Percentiles rank a stretch among this genome's conserved stretches.
Conservation (phyloP, 2,113 vertebrate species). For the Halichoerus grypus region DNA sequence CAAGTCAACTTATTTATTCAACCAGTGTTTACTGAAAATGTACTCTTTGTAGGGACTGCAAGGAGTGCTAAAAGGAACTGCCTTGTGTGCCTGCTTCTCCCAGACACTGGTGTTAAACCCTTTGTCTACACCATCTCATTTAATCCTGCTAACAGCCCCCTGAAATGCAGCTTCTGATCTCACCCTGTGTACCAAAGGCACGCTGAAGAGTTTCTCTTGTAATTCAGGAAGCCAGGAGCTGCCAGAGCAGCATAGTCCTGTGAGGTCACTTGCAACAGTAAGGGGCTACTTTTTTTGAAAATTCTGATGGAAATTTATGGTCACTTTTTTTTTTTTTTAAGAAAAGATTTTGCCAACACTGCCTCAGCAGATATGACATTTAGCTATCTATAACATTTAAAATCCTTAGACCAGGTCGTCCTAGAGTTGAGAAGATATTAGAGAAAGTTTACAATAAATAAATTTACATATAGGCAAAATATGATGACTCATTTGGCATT, state of each 20-base stretch:
- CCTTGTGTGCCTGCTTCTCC: background rate
- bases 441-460: background rate
- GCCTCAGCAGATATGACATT: background rate
- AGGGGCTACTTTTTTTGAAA: conserved; percentile 40
- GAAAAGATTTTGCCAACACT: background rate
- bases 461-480: background rate
- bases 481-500: background rate
- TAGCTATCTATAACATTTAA: background rate
- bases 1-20: background rate
- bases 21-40: conserved; percentile 28
- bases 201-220: background rate
- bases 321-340: background rate
- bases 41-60: background rate
- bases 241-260: background rate
- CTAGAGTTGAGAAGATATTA: conserved; percentile 1
- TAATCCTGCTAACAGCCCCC: background rate
- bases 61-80: background rate
- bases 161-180: background rate
- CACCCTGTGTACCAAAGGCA: background rate
- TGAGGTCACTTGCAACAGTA: conserved; percentile 6
- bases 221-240: background rate
- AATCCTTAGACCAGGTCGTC: background rate
- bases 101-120: background rate
- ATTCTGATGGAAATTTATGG: conserved; percentile 42
- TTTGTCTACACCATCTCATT: background rate